phyloP scores from a whole-genome alignment of 2,113 vertebrate genomes.

The Eolophus roseicapilla region DNA sequence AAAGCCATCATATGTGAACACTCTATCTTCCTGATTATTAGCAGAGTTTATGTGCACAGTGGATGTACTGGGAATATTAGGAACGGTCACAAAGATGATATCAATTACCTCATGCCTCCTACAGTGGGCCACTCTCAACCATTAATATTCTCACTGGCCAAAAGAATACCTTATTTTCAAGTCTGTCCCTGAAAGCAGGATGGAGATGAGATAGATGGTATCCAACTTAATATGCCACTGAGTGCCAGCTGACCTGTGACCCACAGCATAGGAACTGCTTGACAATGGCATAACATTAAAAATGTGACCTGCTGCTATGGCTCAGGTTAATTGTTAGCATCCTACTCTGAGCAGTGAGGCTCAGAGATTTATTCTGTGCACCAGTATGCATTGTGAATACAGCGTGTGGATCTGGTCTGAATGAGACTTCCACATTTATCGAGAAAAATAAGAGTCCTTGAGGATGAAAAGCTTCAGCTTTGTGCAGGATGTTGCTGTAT shows the following conservation, averaged over 20 bases:
- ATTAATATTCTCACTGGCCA: neutral
- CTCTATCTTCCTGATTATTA: neutral
- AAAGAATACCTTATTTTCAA: neutral
- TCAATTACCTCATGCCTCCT: neutral
- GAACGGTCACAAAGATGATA: neutral
- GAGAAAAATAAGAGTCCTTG: neutral
- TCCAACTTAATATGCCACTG: neutral
- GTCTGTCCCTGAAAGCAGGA: neutral
- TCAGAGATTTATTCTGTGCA: neutral
- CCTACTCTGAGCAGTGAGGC: neutral
- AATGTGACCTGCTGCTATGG: neutral
- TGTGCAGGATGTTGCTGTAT: neutral
- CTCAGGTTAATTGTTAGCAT: neutral
- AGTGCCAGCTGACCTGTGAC: neutral
- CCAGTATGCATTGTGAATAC: rapidly evolving
- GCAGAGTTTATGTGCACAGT: neutral
- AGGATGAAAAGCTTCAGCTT: neutral
- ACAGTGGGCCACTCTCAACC: neutral
- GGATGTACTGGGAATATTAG: neutral
- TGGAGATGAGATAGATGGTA: neutral
- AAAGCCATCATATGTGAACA: neutral
- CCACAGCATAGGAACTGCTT: neutral
- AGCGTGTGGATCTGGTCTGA: rapidly evolving
- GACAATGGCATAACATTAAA: neutral
- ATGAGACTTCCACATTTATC: neutral